Conservation (phyloP, 1,140 invertebrate genomes). For the Zaprionus taronus region DNA sequence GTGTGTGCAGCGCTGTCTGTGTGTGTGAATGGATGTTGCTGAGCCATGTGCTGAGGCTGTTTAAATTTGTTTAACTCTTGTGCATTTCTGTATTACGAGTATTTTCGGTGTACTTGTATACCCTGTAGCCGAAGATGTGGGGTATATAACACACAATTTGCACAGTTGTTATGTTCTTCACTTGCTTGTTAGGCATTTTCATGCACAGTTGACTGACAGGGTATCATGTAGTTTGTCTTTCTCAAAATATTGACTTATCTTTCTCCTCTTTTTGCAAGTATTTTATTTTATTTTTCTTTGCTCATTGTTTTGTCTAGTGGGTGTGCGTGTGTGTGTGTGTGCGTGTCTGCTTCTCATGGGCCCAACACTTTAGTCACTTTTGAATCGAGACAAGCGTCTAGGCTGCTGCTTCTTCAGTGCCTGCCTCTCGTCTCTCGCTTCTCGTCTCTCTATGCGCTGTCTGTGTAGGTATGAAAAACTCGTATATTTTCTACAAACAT, state of each 20-base stretch:
- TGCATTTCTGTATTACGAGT: constrained; percentile 15
- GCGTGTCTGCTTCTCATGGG: constrained; percentile 24
- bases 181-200: neutral
- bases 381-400: constrained; percentile 46
- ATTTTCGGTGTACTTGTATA: constrained; percentile 1
- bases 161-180: neutral
- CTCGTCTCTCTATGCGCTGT: neutral
- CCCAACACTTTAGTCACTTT: constrained; percentile 69
- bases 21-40: constrained; percentile 8
- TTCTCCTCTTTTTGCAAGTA: constrained; percentile 16
- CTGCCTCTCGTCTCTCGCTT: neutral
- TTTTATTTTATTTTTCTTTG: constrained; percentile 20
- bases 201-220: neutral
- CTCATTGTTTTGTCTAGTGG: constrained; percentile 28
- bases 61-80: constrained; percentile 42
- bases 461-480: constrained; percentile 56
- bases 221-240: neutral
- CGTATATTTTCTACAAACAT: constrained; percentile 67
- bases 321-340: constrained; percentile 16
- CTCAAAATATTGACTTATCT: constrained; percentile 22
- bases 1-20: neutral
- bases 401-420: constrained; percentile 2
- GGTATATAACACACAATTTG: neutral
- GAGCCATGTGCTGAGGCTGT: constrained; percentile 32
- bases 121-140: neutral